Conservation (phyloP, 2,797 vertebrate species). For the Aeoliscus strigatus region DNA sequence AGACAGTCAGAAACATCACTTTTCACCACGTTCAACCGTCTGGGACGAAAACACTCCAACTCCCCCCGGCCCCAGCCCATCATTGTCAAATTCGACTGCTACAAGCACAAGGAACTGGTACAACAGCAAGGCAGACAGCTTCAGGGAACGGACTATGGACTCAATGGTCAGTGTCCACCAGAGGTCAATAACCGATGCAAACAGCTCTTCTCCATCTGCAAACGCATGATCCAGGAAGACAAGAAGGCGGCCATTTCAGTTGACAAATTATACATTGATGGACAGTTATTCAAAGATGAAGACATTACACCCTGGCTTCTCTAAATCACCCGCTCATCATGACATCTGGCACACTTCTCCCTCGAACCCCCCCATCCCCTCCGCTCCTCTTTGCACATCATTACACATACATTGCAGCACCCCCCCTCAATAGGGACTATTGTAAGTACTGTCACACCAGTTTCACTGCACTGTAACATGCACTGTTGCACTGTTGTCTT, state of each 20-base stretch:
- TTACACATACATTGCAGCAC: no score
- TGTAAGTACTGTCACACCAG: no score
- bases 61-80: fast-evolving
- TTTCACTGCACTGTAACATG: no score
- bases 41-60: no score
- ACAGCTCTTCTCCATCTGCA: neutral
- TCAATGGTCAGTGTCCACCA: neutral
- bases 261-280: neutral
- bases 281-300: neutral
- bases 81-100: neutral
- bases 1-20: no score
- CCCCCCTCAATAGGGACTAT: no score
- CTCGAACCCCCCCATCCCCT: neutral
- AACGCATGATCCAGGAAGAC: neutral
- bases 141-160: neutral
- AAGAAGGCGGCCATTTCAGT: neutral
- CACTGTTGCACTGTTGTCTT: neutral
- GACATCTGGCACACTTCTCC: no score
- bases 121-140: neutral
- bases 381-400: no score
- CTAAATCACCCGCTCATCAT: neutral
- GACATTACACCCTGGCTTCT: neutral
- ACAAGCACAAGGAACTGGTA: constrained; percentile 1
- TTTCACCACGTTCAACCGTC: no score
- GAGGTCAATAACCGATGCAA: neutral